Base-by-base conservation (phyloP, 2,113 vertebrate genomes). In the Jaculus jaculus region DNA sequence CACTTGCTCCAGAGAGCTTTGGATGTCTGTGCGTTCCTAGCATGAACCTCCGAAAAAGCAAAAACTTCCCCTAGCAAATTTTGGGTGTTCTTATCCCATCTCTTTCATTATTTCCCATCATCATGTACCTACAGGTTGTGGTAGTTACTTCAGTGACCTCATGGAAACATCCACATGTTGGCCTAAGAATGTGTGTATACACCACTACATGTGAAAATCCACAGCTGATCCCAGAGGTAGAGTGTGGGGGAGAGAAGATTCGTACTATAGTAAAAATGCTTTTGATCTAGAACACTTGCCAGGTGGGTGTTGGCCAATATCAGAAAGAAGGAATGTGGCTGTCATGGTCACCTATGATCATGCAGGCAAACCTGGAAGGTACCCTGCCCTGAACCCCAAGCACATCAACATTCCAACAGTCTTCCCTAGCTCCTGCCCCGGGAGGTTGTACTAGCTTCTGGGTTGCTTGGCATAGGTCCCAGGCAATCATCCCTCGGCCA, bases 141-240 rank as follows among this genome's bases (percentile, higher is more conserved):
- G 20, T 39, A 66, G 1, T 42, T 80, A 77, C 51, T 28, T 78
- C 39, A 24, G 26, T 58, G 34, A 63, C 69, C 51, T 51, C 32
- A 12, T 9, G 39, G 42, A 78, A 87, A 89, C 39, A 68, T 90
- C 37, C n/a, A 61, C 24, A 37, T 77, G 61, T 47, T 72, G 28
- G 24, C 68, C 18, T 84, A 28, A 18, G 66, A 92, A 72, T 47
- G 12, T 66, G n/a, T 84, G 6, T 74, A 2, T 77, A 24, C 23
- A 23, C 58, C 23, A 6, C 42, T 75, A 1, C 65, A 23, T 26
- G 23, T 74, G n/a, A 54, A 96, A 74, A 92, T 65, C 80, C 32
- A 69, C 26, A 90, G 66, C 75, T 68, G 72, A 83, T 93, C 81
- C 81, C 77, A 65, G 84, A 93, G 13, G 4, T 66, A 81, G 37